Evolutionary conservation across 92 coral and sea anemone genomes (phyloP), one percentile per base, ranked within the genome.

Genomic region (Porites rus): DNA sequence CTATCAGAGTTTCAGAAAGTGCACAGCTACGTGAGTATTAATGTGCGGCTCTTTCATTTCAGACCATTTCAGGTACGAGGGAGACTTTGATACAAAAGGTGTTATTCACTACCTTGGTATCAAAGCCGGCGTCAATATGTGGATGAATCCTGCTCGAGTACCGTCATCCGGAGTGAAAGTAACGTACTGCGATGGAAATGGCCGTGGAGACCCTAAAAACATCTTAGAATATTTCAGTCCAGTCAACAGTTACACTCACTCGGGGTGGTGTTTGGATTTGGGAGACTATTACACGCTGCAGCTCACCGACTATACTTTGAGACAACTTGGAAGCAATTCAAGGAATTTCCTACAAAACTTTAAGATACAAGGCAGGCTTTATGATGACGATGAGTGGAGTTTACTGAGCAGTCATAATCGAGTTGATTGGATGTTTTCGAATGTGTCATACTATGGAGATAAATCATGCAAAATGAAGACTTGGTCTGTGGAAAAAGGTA

Each of bases 181-280:
- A 38, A 66, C 72, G 12, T 18, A 18, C 13, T 22, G 18, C 25
- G n/a, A 19, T 6, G 72, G 72, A 2, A 2, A 12, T 22, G 24
- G 72, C 7, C 72, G 31, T 28, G 31, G 3, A 28, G 31, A 28
- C 31, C 31, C 72, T 19, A 14, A 66, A 18, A 66, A 66, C 16
- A 66, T 66, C 13, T 22, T 66, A 14, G 72, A 66, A 18, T 66
- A 66, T 66, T 66, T 20, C 51, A 21, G 1, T 8, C 74, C 74
- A 12, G 17, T 16, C 1, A 69, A 21, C 10, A 7, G 74, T n/a
- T 69, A 2, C 43, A 51, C 43, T 1, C 28, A 0, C 3, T 22
- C 74, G 16, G 10, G 74, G 19, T 69, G 74, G 74, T 69, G 74
- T 24, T 0, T 69, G 51, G 74, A 69, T 69, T 25, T 69, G 28